These are phyloP conservation scores for Apis cerana DNA, from an alignment of 1,140 invertebrate genomes.

Conservation along the genomic window DNA sequence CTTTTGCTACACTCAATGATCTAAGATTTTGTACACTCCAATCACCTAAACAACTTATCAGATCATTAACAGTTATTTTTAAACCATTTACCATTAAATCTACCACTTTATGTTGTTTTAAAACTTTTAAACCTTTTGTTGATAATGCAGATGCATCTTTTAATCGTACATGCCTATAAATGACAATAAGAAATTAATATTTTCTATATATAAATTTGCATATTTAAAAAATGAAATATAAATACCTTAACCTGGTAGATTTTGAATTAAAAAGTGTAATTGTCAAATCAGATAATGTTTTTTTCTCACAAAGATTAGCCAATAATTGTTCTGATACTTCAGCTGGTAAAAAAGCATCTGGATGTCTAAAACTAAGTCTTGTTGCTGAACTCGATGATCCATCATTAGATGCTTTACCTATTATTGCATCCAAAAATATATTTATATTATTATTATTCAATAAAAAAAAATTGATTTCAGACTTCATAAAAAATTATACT, in stretches of 20 bases:
- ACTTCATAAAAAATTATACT: constrained; percentile 10
- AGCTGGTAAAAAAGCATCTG: constrained; percentile 85
- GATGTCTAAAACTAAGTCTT: constrained; percentile 84
- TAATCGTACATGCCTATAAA: constrained; percentile 80
- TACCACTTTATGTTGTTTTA: constrained; percentile 86
- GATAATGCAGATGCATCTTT: constrained; percentile 83
- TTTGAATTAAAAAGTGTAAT: constrained; percentile 86
- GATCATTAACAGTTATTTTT: constrained; percentile 85
- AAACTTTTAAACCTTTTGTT: constrained; percentile 84
- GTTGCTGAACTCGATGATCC: constrained; percentile 66
- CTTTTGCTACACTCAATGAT: constrained; percentile 85
- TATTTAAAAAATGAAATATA: background rate
- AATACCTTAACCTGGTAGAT: constrained; percentile 84
- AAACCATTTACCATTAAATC: constrained; percentile 85
- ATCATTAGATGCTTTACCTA: constrained; percentile 65
- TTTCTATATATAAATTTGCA: background rate
- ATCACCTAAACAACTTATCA: constrained; percentile 87
- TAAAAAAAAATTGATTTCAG: constrained; percentile 62
- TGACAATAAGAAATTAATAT: constrained; percentile 28
- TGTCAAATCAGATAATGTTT: constrained; percentile 84
- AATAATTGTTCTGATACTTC: constrained; percentile 87
- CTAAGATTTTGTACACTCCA: constrained; percentile 87
- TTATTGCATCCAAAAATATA: constrained; percentile 51
- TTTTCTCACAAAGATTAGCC: constrained; percentile 84
- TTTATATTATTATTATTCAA: constrained; percentile 48